Conservation (phyloP, 1,140 invertebrate genomes). For the Dreissena rostriformis region DNA sequence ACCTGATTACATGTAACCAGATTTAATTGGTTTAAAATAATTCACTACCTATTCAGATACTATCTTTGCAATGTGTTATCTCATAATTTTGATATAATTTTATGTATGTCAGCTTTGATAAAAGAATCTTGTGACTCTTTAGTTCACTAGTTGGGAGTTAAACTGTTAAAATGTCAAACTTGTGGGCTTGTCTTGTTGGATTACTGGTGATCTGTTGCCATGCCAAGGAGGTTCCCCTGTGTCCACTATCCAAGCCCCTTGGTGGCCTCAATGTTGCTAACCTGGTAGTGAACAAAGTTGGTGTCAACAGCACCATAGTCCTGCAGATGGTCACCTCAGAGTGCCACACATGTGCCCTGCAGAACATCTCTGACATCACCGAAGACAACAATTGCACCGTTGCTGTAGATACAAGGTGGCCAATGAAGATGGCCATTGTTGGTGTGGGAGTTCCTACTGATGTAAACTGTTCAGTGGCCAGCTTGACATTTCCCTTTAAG, state of each 20-base stretch:
- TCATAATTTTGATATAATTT: too few species aligned
- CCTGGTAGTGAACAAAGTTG: slow-evolving; percentile 25
- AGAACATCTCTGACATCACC: slow-evolving; percentile 36
- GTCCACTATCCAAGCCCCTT: not conserved
- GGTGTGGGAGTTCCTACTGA: not conserved
- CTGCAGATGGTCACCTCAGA: slow-evolving; percentile 37
- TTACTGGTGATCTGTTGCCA: too few species aligned
- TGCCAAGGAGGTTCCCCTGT: not conserved
- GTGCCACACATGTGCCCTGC: slow-evolving; percentile 40
- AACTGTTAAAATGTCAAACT: too few species aligned
- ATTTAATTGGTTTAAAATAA: too few species aligned
- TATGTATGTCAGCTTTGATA: too few species aligned
- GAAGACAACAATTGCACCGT: slow-evolving; percentile 45
- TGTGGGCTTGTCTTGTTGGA: too few species aligned
- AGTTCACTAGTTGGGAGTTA: too few species aligned
- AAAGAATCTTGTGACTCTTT: too few species aligned
- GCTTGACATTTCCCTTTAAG: slow-evolving; percentile 41
- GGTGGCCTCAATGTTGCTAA: slow-evolving; percentile 41
- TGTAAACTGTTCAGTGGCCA: slow-evolving; percentile 22
- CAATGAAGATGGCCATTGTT: slow-evolving; percentile 56
- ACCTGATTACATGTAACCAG: too few species aligned
- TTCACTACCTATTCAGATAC: too few species aligned
- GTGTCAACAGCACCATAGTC: slow-evolving; percentile 30
- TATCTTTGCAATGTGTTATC: too few species aligned
- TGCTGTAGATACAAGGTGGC: slow-evolving; percentile 64